Conservation (phyloP, 2,797 vertebrate species). For the Coregonus suidteri region DNA sequence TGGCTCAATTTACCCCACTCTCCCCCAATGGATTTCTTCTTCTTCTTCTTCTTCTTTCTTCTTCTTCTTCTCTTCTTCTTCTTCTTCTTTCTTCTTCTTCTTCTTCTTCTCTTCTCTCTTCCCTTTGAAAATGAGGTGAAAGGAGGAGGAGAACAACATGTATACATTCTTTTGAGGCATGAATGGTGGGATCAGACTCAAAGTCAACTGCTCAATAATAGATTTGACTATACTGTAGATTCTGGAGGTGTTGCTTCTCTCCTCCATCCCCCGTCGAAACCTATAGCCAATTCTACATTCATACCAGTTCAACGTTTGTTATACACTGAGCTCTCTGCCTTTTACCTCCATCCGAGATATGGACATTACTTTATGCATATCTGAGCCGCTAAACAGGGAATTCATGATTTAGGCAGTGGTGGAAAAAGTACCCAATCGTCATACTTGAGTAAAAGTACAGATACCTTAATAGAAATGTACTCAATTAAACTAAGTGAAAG, state of each 20-base stretch:
- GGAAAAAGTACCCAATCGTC: too few relatives aligned
- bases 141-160: too few relatives aligned
- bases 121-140: too few relatives aligned
- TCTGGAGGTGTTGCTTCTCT: neutral
- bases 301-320: neutral
- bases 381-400: neutral
- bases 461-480: too few relatives aligned
- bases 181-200: neutral
- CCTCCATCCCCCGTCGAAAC: neutral
- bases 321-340: neutral
- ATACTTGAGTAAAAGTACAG: too few relatives aligned
- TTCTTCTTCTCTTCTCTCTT: too few relatives aligned
- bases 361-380: neutral
- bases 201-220: conserved; percentile 10
- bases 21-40: too few relatives aligned
- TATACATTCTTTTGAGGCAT: neutral
- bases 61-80: too few relatives aligned
- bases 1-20: too few relatives aligned
- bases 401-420: conserved; percentile 35
- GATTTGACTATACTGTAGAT: neutral
- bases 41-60: too few relatives aligned
- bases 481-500: too few relatives aligned
- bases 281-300: neutral
- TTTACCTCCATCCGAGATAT: neutral
- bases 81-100: too few relatives aligned